A percentile compares a stretch with the other conserved stretches of the same genome.
phyloP scores from a whole-genome alignment of 2,797 vertebrate species.

The Adrianichthys oophorus region DNA sequence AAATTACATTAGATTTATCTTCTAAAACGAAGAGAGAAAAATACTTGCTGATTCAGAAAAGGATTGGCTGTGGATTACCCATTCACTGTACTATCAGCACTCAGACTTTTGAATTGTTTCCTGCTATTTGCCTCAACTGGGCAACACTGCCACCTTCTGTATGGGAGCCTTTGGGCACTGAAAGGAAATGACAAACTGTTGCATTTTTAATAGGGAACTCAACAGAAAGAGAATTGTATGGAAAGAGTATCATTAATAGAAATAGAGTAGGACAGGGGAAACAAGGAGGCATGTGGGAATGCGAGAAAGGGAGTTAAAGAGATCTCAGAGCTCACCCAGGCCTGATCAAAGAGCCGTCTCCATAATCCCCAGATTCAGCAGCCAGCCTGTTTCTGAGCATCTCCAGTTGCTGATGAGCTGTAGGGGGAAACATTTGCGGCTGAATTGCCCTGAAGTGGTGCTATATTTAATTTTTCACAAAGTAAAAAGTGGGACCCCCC shows the following conservation, averaged over 20 bases:
- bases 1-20: conserved; percentile 72
- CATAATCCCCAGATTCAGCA: conserved; percentile 81
- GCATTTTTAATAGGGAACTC: conserved; percentile 15
- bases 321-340: conserved; percentile 65
- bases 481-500: conserved; percentile 67
- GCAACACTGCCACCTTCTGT: conserved; percentile 79
- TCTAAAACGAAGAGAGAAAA: conserved; percentile 58
- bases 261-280: conserved; percentile 26
- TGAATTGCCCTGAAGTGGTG: conserved; percentile 81
- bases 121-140: conserved; percentile 62
- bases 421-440: conserved; percentile 72
- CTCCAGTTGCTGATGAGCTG: conserved; percentile 69
- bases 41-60: conserved; percentile 72
- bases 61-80: conserved; percentile 65
- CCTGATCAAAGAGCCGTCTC: conserved; percentile 80
- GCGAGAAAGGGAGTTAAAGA: conserved; percentile 50
- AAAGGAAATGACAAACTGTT: conserved; percentile 31
- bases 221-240: conserved; percentile 31
- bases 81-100: conserved; percentile 62
- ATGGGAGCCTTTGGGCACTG: conserved; percentile 62
- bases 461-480: conserved; percentile 80
- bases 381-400: conserved; percentile 75
- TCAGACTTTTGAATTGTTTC: conserved; percentile 50
- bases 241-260: conserved; percentile 37
- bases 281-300: conserved; percentile 34